Conservation (phyloP, 2,113 vertebrate genomes). For the Urocitellus parryii region DNA sequence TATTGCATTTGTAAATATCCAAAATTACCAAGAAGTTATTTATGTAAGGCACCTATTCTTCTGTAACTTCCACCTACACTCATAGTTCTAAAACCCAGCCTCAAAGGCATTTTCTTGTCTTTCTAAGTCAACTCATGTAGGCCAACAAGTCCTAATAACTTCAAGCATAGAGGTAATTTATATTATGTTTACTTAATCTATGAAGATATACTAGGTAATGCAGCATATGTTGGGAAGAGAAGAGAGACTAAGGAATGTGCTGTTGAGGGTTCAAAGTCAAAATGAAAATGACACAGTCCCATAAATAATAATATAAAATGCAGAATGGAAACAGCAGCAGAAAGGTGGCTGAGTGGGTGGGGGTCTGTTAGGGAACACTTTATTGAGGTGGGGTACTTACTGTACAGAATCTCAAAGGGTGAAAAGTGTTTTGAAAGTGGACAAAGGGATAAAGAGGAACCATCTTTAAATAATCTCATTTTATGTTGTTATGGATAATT, state of each 20-base stretch:
- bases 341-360: background rate
- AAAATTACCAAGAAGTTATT: background rate
- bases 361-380: background rate
- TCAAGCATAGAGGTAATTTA: background rate
- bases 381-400: background rate
- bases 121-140: background rate
- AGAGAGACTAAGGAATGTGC: background rate
- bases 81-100: background rate
- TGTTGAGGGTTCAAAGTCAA: background rate
- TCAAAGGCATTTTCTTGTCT: background rate
- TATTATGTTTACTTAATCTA: background rate
- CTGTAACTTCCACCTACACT: background rate
- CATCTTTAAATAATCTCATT: background rate
- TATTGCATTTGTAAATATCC: background rate
- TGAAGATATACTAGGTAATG: background rate
- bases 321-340: background rate
- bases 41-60: background rate
- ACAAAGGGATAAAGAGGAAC: background rate
- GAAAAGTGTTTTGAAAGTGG: background rate
- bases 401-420: background rate
- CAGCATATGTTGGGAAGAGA: background rate
- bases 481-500: slow-evolving; percentile 9
- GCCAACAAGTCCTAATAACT: background rate
- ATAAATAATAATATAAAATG: background rate
- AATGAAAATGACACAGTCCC: background rate